These are phyloP conservation scores for Aricia artaxerxes DNA, from an alignment of 2,888 invertebrate species.

Conservation along the genomic window DNA sequence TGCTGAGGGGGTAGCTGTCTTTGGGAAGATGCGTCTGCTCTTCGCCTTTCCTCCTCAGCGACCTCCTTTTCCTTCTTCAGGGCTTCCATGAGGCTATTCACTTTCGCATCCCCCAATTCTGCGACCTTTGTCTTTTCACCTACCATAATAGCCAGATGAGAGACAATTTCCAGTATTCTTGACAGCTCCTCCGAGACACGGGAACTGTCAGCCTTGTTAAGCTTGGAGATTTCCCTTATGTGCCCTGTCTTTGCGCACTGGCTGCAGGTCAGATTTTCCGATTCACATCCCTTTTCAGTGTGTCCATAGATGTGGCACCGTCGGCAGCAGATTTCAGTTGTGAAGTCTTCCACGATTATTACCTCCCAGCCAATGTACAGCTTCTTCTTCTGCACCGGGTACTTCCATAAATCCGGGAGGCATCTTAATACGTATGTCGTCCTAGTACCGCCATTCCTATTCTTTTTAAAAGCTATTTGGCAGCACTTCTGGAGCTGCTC, in stretches of 20 bases:
- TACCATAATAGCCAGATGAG: constrained; percentile 35
- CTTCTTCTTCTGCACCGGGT: background rate
- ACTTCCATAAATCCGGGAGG: background rate
- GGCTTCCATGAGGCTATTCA: too few species aligned
- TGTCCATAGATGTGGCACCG: background rate
- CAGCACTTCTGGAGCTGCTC: background rate
- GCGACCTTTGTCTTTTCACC: too few species aligned
- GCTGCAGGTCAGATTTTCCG: background rate
- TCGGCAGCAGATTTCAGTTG: background rate
- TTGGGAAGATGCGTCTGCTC: too few species aligned
- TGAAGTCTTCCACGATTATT: background rate
- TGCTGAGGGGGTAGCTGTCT: too few species aligned
- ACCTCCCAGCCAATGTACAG: background rate
- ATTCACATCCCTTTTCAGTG: background rate
- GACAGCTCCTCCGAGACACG: constrained; percentile 30
- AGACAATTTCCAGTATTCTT: constrained; percentile 27
- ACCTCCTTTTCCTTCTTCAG: too few species aligned
- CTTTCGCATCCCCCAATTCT: too few species aligned
- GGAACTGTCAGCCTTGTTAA: too few species aligned
- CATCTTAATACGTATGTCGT: background rate
- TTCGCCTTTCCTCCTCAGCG: too few species aligned
- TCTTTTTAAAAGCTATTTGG: background rate
- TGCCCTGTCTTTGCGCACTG: constrained; percentile 22
- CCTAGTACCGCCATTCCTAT: background rate
- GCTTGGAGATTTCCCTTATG: too few species aligned